These are phyloP conservation scores for Pseudomyrmex concolor DNA, from an alignment of 1,140 invertebrate species.

Conservation along the genomic window DNA sequence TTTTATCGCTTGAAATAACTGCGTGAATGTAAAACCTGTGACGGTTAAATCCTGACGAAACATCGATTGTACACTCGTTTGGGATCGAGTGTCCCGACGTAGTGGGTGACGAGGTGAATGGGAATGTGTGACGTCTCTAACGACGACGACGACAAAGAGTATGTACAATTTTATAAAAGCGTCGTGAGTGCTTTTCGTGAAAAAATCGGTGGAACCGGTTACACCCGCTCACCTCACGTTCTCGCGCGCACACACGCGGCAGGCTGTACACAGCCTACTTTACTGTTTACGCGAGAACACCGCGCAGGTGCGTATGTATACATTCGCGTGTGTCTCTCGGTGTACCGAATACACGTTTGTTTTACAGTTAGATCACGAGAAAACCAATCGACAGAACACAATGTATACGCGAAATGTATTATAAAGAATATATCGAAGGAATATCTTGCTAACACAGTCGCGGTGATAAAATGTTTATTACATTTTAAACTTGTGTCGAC, in stretches of 20 bases:
- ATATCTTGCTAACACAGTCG: too few species aligned
- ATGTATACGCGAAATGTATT: too few species aligned
- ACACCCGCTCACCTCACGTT: conserved; percentile 63
- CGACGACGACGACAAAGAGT: conserved; percentile 66
- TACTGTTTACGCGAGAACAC: conserved; percentile 65
- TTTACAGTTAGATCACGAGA: too few species aligned
- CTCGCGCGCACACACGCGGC: conserved; percentile 50
- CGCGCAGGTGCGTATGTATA: conserved; percentile 60
- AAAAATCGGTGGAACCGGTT: conserved; percentile 77
- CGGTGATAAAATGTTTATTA: too few species aligned
- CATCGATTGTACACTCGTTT: not conserved
- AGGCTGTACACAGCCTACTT: conserved; percentile 48
- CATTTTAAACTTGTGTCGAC: too few species aligned
- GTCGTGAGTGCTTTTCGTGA: conserved; percentile 72
- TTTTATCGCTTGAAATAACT: too few species aligned
- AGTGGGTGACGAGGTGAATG: too few species aligned
- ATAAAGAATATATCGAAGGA: too few species aligned
- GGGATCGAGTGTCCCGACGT: not conserved
- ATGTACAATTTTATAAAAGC: conserved; percentile 74
- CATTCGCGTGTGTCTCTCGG: not conserved
- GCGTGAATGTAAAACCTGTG: too few species aligned
- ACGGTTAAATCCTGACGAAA: not conserved
- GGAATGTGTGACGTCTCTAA: not conserved
- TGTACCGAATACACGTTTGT: too few species aligned
- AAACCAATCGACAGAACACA: too few species aligned